These are phyloP conservation scores for Bilobella aurantiaca DNA, from an alignment of 1,140 invertebrate species.

Conservation along the genomic window DNA sequence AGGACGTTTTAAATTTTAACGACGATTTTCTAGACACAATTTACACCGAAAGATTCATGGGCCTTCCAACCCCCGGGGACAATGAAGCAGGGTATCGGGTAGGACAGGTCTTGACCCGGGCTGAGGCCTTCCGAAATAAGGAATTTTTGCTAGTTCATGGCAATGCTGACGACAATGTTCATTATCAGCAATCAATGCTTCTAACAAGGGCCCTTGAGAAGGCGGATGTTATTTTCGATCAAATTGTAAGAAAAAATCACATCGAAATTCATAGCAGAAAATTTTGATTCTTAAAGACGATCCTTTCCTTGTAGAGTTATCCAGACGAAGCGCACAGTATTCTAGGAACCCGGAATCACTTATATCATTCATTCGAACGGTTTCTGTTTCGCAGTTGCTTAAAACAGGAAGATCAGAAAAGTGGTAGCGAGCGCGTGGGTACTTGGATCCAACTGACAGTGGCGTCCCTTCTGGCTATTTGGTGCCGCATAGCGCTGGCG, in stretches of 20 bases:
- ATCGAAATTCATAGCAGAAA: neutral
- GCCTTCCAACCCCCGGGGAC: conserved; percentile 58
- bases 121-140: conserved; percentile 60
- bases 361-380: conserved; percentile 77
- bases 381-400: conserved; percentile 52
- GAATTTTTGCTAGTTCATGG: conserved; percentile 78
- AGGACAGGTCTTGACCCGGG: conserved; percentile 56
- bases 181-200: conserved; percentile 85
- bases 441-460: neutral
- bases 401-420: neutral
- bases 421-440: neutral
- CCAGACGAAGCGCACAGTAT: conserved; percentile 84
- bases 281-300: neutral
- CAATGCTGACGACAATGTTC: conserved; percentile 87
- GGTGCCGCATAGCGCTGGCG: neutral
- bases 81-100: conserved; percentile 64
- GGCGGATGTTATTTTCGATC: conserved; percentile 70
- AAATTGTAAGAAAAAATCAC: conserved; percentile 55
- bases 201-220: conserved; percentile 69
- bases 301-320: conserved; percentile 61
- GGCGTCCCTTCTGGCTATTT: neutral
- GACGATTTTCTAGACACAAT: conserved; percentile 64
- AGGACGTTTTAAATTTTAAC: neutral
- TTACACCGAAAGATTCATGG: conserved; percentile 91
- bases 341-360: conserved; percentile 45